These are phyloP conservation scores for Ditula angustiorana DNA, from an alignment of 2,888 invertebrate species.

Conservation along the genomic window DNA sequence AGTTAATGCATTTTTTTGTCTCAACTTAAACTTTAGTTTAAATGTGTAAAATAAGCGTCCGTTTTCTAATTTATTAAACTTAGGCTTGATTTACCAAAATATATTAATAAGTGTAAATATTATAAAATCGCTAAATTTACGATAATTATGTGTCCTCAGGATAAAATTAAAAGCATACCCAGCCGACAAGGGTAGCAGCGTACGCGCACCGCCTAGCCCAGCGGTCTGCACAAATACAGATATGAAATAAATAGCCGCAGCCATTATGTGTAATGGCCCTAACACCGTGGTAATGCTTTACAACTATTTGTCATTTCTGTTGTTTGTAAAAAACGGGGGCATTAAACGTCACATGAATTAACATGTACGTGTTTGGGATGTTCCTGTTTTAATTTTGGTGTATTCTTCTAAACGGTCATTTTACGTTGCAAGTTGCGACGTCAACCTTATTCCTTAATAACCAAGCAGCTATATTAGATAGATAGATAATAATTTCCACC, in stretches of 20 bases:
- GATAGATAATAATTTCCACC: too few relatives aligned
- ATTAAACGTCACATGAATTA: constrained; percentile 42
- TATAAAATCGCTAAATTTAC: too few relatives aligned
- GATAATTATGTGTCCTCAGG: too few relatives aligned
- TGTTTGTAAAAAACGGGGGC: constrained; percentile 49
- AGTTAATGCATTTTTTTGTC: too few relatives aligned
- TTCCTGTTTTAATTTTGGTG: constrained; percentile 1
- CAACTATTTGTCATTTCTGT: constrained; percentile 37
- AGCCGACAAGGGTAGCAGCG: background rate
- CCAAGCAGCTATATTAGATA: too few relatives aligned
- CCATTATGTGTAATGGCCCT: constrained; percentile 72
- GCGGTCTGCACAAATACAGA: constrained; percentile 74
- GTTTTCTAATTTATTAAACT: too few relatives aligned
- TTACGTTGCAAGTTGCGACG: too few relatives aligned
- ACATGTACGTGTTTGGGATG: constrained; percentile 12
- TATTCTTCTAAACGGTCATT: background rate
- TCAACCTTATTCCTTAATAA: too few relatives aligned
- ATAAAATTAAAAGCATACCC: background rate
- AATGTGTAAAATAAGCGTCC: too few relatives aligned
- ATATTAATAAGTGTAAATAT: too few relatives aligned
- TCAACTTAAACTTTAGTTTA: too few relatives aligned
- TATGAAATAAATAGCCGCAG: constrained; percentile 72
- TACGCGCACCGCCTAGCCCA: constrained; percentile 48
- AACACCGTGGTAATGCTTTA: constrained; percentile 54
- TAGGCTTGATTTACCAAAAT: too few relatives aligned